A percentile compares a stretch with the other conserved stretches of the same genome.
Evolutionary conservation across 2,113 vertebrate genomes (phyloP).

Genomic region (Callopanchax toddi): DNA sequence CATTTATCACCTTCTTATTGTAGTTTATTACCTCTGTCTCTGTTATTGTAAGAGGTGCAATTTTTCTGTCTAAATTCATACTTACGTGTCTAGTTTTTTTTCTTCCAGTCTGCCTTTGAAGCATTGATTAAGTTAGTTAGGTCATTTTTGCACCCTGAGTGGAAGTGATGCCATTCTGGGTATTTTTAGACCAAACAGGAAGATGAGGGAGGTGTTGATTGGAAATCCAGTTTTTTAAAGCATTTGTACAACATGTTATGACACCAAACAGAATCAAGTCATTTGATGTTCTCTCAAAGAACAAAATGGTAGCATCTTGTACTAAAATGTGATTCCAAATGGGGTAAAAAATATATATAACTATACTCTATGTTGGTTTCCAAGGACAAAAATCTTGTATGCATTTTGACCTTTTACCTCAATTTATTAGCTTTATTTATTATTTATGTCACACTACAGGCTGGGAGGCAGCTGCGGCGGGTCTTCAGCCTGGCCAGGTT

Average conservation of each 20-base stretch:
- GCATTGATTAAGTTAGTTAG: constrained; percentile 22
- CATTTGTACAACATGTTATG: constrained; percentile 27
- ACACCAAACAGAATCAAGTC: constrained; percentile 8
- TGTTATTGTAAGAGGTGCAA: neutral
- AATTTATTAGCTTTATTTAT: neutral
- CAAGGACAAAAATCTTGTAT: neutral
- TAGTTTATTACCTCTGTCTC: constrained; percentile 16
- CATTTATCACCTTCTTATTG: neutral
- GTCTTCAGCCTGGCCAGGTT: constrained; percentile 93
- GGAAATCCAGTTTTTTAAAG: constrained; percentile 51
- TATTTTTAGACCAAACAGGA: too few species aligned
- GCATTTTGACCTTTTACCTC: constrained; percentile 26
- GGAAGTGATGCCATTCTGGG: too few species aligned
- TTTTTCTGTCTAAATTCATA: constrained; percentile 10
- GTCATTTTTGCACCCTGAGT: constrained; percentile 34
- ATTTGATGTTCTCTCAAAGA: constrained; percentile 29
- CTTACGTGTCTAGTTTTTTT: constrained; percentile 16
- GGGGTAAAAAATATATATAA: too few species aligned
- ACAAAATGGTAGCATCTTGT: too few species aligned
- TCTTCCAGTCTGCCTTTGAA: constrained; percentile 21
- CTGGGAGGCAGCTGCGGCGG: constrained; percentile 85
- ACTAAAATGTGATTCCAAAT: too few species aligned
- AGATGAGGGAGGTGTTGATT: constrained; percentile 74
- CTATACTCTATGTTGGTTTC: neutral
- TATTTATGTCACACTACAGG: constrained; percentile 75